Conservation (phyloP, 1,140 invertebrate species). For the Catajapyx aquilonaris region DNA sequence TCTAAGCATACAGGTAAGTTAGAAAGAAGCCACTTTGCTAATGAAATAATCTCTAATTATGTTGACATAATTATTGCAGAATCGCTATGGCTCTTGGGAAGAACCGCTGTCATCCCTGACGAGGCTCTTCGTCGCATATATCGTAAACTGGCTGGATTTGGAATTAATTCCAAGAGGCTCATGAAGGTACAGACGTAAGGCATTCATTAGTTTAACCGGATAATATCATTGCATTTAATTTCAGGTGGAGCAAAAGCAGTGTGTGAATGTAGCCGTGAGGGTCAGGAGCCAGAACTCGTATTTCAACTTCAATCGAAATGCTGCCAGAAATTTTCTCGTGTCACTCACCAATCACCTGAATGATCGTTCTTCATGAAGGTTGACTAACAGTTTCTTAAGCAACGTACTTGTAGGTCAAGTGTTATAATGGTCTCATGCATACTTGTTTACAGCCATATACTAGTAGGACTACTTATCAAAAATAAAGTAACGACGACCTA, state of each 20-base stretch:
- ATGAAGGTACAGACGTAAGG: not conserved
- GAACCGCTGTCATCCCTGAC: not conserved
- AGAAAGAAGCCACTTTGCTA: too few relatives aligned
- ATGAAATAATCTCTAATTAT: too few relatives aligned
- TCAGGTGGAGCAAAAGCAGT: not conserved
- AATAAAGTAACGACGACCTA: too few relatives aligned
- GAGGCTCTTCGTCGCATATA: not conserved
- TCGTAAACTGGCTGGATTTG: not conserved
- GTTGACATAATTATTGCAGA: not conserved
- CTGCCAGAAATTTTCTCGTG: not conserved
- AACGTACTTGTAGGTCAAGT: too few relatives aligned
- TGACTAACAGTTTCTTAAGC: too few relatives aligned
- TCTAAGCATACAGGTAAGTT: too few relatives aligned
- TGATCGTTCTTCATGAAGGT: too few relatives aligned
- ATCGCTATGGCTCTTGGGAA: not conserved
- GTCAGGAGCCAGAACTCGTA: not conserved
- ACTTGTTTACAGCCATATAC: too few relatives aligned
- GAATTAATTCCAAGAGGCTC: not conserved
- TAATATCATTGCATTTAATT: too few relatives aligned
- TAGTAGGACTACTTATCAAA: too few relatives aligned
- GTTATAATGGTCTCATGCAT: too few relatives aligned
- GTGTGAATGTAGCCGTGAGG: not conserved
- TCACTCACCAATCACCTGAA: not conserved
- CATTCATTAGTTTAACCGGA: too few relatives aligned
- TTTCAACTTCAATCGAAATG: not conserved